Percentiles rank a stretch among this genome's conserved stretches.
Conservation (phyloP, 2,113 vertebrate species). For the Sminthopsis crassicaudata region DNA sequence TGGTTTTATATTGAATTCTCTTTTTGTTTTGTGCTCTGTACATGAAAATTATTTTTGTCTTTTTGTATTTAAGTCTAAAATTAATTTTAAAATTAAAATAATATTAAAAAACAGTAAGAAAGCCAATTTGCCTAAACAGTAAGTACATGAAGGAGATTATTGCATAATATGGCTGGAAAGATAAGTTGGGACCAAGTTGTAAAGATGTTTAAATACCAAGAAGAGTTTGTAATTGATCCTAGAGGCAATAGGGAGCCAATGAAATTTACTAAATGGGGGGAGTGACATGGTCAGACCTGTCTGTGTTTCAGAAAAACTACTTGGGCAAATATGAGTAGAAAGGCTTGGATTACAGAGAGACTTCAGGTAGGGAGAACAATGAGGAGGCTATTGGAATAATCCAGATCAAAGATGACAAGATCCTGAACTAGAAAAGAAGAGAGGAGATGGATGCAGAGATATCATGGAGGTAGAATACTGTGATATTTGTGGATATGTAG, state of each 20-base stretch:
- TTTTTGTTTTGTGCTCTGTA: too few species aligned
- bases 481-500: background rate
- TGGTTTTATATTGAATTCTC: too few species aligned
- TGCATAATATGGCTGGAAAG: too few species aligned
- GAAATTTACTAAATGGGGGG: background rate
- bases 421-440: background rate
- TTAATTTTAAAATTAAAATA: too few species aligned
- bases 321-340: background rate
- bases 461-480: background rate
- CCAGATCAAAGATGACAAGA: background rate
- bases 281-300: background rate
- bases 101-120: too few species aligned
- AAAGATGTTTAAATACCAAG: too few species aligned
- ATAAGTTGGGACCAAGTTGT: too few species aligned
- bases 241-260: background rate
- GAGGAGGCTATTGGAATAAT: background rate
- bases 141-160: too few species aligned
- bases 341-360: background rate
- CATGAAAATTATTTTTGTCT: too few species aligned
- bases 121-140: too few species aligned
- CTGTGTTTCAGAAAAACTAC: background rate
- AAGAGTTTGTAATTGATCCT: too few species aligned
- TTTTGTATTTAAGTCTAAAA: too few species aligned
- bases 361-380: background rate
- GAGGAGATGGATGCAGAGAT: background rate